Evolutionary conservation across 1,140 invertebrate genomes (phyloP), one percentile per base, ranked within the genome.

Genomic region (Wasmannia auropunctata): DNA sequence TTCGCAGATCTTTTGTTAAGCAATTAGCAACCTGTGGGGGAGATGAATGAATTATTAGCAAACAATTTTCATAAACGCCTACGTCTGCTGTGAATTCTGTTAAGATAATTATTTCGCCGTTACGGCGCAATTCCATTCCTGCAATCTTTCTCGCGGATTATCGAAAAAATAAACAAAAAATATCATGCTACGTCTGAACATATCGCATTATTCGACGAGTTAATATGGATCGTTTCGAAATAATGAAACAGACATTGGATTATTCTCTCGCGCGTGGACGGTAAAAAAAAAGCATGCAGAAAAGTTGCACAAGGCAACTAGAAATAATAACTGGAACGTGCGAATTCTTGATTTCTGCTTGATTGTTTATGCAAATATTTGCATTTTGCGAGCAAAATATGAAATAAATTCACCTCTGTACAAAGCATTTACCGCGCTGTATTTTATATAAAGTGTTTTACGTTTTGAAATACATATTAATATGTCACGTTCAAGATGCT

Each of bases 361-460:
- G 51, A 74, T 74, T 72, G 37, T 31, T 70, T 81, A 58, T 7
- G 10, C 46, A 80, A 80, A 80, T 34, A 70, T 80, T 81, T 58
- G 25, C 37, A 1, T 58, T 58, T 72, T 25, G 28, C 19, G n/a
- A 43, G 34, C 19, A 51, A 70, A 58, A 58, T 34, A 8, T 58
- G 51, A 34, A 83, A 72, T 19, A 80, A 6, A 31, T 69, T n/a
- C 40, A 40, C 34, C 31, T 46, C 34, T 16, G 22, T 28, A 5
- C 16, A 8, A 7, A 14, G 5, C 25, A 40, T 80, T 8, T n/a
- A 54, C 19, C 3, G 7, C 10, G 10, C 14, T 54, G 6, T 51
- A 69, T 70, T 37, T 22, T 65, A 65, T 31, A 54, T n/a, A 54
- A 3, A 0, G n/a, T n/a, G 37, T 14, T 65, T 80, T 51, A 51